These are phyloP conservation scores for Eunapius fragilis DNA, from an alignment of 37 sponge, comb jelly and placozoan genomes.

Conservation along the genomic window DNA sequence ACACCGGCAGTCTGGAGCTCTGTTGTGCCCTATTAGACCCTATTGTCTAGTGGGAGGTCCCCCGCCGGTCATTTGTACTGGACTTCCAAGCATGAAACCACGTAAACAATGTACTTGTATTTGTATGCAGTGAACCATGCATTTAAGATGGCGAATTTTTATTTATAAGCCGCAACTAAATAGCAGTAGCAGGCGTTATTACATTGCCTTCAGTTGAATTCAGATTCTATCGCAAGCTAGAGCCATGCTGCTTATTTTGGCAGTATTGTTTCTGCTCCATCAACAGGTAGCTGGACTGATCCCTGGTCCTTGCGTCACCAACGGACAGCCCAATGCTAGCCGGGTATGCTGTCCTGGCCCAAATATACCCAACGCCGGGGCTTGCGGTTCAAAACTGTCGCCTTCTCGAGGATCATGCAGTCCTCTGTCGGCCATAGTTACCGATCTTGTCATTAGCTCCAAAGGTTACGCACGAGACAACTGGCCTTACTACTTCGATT, in stretches of 20 bases:
- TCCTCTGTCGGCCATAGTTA: not conserved
- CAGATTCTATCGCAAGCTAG: not conserved
- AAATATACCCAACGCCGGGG: not conserved
- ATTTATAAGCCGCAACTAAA: too few relatives aligned
- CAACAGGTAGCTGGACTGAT: not conserved
- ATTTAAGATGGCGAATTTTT: too few relatives aligned
- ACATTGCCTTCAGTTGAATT: too few relatives aligned
- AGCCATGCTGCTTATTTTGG: not conserved
- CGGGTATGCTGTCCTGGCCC: not conserved
- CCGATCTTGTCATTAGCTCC: not conserved
- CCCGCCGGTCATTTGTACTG: too few relatives aligned
- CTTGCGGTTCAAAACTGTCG: not conserved
- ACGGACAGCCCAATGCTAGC: not conserved
- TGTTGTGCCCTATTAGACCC: too few relatives aligned
- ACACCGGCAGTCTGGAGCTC: too few relatives aligned
- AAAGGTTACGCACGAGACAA: not conserved
- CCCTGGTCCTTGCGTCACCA: not conserved
- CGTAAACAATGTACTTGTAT: too few relatives aligned
- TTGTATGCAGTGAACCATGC: too few relatives aligned
- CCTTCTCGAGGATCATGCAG: not conserved
- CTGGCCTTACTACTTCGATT: slow-evolving; percentile 60
- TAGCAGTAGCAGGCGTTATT: too few relatives aligned
- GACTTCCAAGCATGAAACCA: too few relatives aligned
- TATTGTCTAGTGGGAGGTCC: too few relatives aligned
- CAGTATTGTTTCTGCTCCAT: not conserved